Percentiles rank a stretch among this genome's conserved stretches.
Conservation (phyloP, 2,113 vertebrate species). For the Ammodytes dubius region DNA sequence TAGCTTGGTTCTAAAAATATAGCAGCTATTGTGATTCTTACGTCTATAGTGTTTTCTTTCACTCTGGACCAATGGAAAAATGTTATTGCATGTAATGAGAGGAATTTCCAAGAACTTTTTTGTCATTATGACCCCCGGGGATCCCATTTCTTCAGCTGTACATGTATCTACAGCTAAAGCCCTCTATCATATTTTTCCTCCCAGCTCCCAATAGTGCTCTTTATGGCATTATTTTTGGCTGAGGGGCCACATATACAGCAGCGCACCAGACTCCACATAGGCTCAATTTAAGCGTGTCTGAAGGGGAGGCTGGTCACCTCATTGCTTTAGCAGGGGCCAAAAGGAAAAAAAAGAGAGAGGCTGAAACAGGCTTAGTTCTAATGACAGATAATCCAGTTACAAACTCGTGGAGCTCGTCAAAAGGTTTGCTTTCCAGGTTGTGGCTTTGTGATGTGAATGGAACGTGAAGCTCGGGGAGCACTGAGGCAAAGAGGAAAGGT, state of each 20-base stretch:
- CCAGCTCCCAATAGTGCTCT: slow-evolving; percentile 59
- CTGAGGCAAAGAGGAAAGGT: slow-evolving; percentile 62
- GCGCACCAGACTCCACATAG: slow-evolving; percentile 59
- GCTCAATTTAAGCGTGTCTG: slow-evolving; percentile 58
- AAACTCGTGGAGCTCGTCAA: slow-evolving; percentile 79
- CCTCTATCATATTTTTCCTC: slow-evolving; percentile 47
- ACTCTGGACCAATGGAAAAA: slow-evolving; percentile 56
- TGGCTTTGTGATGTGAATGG: slow-evolving; percentile 81
- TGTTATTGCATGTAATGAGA: slow-evolving; percentile 67
- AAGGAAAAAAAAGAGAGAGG: slow-evolving; percentile 38
- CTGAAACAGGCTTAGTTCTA: slow-evolving; percentile 72
- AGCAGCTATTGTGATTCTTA: slow-evolving; percentile 67
- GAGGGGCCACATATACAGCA: slow-evolving; percentile 54
- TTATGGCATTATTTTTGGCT: slow-evolving; percentile 71
- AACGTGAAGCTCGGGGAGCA: slow-evolving; percentile 72
- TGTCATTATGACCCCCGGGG: slow-evolving; percentile 60
- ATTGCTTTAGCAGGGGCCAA: slow-evolving; percentile 63
- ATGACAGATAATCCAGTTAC: slow-evolving; percentile 82
- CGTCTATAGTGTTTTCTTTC: slow-evolving; percentile 70
- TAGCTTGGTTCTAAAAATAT: slow-evolving; percentile 64
- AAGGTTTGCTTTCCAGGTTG: slow-evolving; percentile 79
- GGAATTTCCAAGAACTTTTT: slow-evolving; percentile 70
- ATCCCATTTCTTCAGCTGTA: slow-evolving; percentile 63
- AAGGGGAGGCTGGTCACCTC: slow-evolving; percentile 56
- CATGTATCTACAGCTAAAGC: neutral